Base-by-base conservation (phyloP, 2,888 invertebrate genomes). In the Oscheius sp. region DNA sequence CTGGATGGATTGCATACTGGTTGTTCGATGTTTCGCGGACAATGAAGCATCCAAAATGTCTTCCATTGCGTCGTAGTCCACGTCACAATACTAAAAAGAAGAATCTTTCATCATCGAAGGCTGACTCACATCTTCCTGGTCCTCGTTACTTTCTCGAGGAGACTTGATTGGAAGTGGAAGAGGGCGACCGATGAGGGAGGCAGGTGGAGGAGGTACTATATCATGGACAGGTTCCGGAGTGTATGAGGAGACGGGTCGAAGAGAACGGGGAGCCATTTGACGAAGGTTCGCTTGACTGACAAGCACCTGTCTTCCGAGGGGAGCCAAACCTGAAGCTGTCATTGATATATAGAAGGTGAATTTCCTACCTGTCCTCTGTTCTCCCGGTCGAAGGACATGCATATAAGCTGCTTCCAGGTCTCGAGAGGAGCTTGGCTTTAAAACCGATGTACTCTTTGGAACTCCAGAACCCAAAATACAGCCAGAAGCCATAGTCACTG, bases 41-140 rank as follows among this genome's bases (percentile, higher is more conserved):
- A 51, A 44, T 22, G 67, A 67, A 14, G 67, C 67, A 22, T 67
- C 67, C 41, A 67, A 33, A 17, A 68, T 30, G 22, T 54, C 47
- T n/a, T 68, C 68, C 68, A 68, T 68, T 14, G 63, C 63, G 32
- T 63, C 68, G 41, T 68, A 68, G 47, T 68, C 68, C 45, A 68
- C 45, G 17, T 68, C 68, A 47, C 68, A 68, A 20, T 68, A 68
- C 67, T 67, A 24, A 30, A 67, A 66, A 3, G 9, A 5, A 2
- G 8, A 14, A 6, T 17, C 5, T 2, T 28, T 57, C 2, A 12
- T 2, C 9, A 57, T 2, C 14, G 20, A 17, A 32, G 2, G 6
- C 3, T 17, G 51, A 57, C 65, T 56, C n/a, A 65, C 65, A 28
- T 67, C 67, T 41, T 67, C 66, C n/a, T 28, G 57, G 44, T 65